These are phyloP conservation scores for Ptychodera flava DNA, from an alignment of 35 echinoderm and acorn worm species.

Conservation along the genomic window DNA sequence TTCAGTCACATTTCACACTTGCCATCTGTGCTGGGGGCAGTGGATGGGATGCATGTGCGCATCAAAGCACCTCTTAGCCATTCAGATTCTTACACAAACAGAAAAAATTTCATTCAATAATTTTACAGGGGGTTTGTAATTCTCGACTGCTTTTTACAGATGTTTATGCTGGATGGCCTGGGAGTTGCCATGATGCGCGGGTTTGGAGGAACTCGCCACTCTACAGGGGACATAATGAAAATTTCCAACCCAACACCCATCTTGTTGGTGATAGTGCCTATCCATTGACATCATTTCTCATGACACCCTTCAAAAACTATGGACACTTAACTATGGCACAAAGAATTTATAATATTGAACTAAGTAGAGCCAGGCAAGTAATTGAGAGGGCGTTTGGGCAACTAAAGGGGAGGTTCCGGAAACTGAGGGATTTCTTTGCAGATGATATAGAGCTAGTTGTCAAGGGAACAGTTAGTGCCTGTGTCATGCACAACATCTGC, in stretches of 20 bases:
- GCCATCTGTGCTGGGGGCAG: conserved; percentile 19
- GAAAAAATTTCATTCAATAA: conserved; percentile 22
- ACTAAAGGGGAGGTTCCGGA: conserved; percentile 27
- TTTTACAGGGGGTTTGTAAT: conserved; percentile 19
- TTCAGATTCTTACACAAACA: conserved; percentile 9
- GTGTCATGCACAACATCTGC: conserved; percentile 20
- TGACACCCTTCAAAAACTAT: conserved; percentile 31
- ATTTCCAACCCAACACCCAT: conserved; percentile 18
- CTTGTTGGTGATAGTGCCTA: conserved; percentile 37
- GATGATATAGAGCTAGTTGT: conserved; percentile 15
- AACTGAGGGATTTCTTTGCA: conserved; percentile 1
- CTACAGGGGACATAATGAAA: background rate
- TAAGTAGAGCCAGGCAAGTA: conserved; percentile 24
- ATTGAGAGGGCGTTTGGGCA: conserved; percentile 36
- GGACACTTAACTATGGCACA: conserved; percentile 13
- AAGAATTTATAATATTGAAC: conserved; percentile 31
- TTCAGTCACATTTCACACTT: background rate
- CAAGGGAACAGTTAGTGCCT: conserved; percentile 5
- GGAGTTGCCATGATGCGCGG: conserved; percentile 21
- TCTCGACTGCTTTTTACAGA: conserved; percentile 22
- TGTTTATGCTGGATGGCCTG: conserved; percentile 33
- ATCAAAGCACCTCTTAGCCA: conserved; percentile 13
- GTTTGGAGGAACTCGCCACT: conserved; percentile 27
- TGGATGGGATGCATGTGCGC: conserved; percentile 23
- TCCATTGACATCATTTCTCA: conserved; percentile 26